These are phyloP conservation scores for Thymelicus sylvestris DNA, from an alignment of 2,888 invertebrate species.

Conservation along the genomic window DNA sequence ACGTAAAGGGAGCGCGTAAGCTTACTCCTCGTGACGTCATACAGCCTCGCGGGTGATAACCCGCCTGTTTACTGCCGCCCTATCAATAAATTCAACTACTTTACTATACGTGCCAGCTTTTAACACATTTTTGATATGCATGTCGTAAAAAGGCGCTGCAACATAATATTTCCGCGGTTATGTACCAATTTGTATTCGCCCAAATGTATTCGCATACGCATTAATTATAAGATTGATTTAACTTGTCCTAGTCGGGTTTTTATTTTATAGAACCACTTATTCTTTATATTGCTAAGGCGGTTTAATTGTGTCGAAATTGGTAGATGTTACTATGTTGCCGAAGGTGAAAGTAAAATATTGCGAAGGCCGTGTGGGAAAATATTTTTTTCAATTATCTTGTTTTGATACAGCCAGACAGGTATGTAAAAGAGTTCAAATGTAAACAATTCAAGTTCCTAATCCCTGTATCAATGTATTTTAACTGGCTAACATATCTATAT, in stretches of 20 bases:
- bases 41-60: slow-evolving; percentile 64
- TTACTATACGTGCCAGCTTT: slow-evolving; percentile 10
- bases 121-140: slow-evolving; percentile 21
- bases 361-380: slow-evolving; percentile 10
- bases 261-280: slow-evolving; percentile 60
- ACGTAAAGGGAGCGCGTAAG: slow-evolving; percentile 61
- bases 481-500: background rate
- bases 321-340: slow-evolving; percentile 43
- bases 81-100: slow-evolving; percentile 37
- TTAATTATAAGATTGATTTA: slow-evolving; percentile 40
- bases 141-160: slow-evolving; percentile 16
- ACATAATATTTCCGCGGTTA: slow-evolving; percentile 36
- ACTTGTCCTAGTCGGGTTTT: slow-evolving; percentile 44
- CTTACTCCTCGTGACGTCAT: slow-evolving; percentile 65
- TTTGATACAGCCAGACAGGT: background rate
- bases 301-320: slow-evolving; percentile 38
- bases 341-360: slow-evolving; percentile 54
- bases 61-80: slow-evolving; percentile 54
- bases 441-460: too few relatives aligned
- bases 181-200: slow-evolving; percentile 47
- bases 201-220: slow-evolving; percentile 38
- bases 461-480: too few relatives aligned
- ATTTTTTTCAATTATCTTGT: slow-evolving; percentile 7
- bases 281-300: slow-evolving; percentile 40
- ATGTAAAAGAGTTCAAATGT: background rate